Conservation (phyloP, 2,888 invertebrate species). For the Bugulina stolonifera region DNA sequence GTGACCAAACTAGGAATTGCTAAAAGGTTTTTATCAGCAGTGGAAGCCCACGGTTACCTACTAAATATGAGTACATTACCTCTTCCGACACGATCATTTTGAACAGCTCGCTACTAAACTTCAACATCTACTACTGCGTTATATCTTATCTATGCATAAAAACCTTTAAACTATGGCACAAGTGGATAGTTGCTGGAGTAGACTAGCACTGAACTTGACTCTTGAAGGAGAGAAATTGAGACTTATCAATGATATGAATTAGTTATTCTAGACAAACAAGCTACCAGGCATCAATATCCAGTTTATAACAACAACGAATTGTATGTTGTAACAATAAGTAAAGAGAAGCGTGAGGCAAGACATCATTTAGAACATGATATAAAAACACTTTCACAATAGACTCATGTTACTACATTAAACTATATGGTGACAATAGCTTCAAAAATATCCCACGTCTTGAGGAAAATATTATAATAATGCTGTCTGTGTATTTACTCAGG, state of each 20-base stretch:
- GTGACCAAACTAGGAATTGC: too few relatives aligned
- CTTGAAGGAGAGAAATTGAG: neutral
- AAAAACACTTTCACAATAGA: neutral
- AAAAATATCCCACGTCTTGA: neutral
- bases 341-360: neutral
- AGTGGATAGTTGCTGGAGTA: too few relatives aligned
- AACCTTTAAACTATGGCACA: too few relatives aligned
- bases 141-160: too few relatives aligned
- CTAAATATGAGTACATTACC: neutral
- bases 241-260: neutral
- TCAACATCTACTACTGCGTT: too few relatives aligned
- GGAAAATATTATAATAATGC: too few relatives aligned
- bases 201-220: too few relatives aligned
- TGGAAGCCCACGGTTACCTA: too few relatives aligned
- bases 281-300: constrained; percentile 20
- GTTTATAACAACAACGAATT: constrained; percentile 22
- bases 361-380: neutral
- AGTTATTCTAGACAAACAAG: neutral
- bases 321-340: neutral
- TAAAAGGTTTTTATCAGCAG: too few relatives aligned
- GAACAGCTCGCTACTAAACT: too few relatives aligned
- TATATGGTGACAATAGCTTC: neutral
- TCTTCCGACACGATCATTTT: neutral
- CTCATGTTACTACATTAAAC: neutral
- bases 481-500: too few relatives aligned